These are phyloP conservation scores for Anomalospiza imberbis DNA, from an alignment of 2,797 vertebrate species.

Conservation along the genomic window DNA sequence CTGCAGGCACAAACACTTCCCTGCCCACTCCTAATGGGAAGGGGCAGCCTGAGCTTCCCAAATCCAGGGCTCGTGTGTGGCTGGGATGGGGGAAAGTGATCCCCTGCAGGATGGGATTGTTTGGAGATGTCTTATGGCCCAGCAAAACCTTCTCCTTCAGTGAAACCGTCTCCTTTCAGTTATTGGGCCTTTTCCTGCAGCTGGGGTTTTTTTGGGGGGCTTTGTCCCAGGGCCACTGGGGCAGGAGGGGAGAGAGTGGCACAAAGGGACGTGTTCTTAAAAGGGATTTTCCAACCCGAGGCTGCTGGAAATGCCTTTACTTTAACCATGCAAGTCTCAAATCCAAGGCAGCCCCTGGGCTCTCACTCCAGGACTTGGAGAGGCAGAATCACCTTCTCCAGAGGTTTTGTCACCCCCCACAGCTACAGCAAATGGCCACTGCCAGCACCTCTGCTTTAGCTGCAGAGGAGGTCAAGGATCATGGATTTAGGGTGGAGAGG, in stretches of 20 bases:
- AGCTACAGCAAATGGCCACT: not conserved
- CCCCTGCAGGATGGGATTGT: not conserved
- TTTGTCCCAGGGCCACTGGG: not conserved
- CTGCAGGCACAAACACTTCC: not conserved
- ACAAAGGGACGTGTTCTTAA: not conserved
- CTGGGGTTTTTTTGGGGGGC: not conserved
- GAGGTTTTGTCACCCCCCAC: not conserved
- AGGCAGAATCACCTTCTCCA: not conserved
- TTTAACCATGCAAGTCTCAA: not conserved
- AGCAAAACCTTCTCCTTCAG: not conserved
- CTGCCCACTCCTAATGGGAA: rapidly evolving
- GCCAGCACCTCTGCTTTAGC: not conserved
- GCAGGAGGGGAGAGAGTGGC: not conserved
- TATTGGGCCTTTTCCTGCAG: not conserved
- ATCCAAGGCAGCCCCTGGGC: not conserved
- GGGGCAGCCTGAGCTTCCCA: not conserved
- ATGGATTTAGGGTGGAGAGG: not conserved
- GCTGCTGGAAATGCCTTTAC: not conserved
- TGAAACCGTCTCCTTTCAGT: not conserved
- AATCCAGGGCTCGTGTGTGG: not conserved
- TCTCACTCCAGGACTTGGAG: not conserved
- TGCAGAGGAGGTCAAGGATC: not conserved
- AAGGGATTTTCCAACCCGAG: not conserved
- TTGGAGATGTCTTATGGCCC: not conserved
- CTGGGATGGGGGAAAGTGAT: not conserved